Evolutionary conservation across 2,797 vertebrate genomes (phyloP).

Genomic region (Phataginus tetradactyla): DNA sequence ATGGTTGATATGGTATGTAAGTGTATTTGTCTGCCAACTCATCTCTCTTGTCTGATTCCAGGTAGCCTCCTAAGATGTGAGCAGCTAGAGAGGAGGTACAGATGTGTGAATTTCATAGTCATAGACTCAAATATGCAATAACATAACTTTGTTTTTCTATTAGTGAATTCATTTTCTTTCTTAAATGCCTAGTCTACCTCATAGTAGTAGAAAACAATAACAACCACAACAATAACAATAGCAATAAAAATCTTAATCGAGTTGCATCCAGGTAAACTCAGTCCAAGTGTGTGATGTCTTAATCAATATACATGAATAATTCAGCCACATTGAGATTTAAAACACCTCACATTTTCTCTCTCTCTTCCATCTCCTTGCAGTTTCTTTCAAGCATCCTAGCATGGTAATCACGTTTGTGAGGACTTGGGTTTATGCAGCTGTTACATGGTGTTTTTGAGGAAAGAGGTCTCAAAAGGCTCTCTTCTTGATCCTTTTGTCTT

Average conservation of each 20-base stretch:
- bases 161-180: background rate
- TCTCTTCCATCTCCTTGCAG: background rate
- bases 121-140: background rate
- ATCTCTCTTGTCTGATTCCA: background rate
- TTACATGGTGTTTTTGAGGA: background rate
- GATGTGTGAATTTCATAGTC: background rate
- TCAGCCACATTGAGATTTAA: background rate
- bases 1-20: background rate
- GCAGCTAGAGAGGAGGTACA: background rate
- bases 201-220: background rate
- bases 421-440: background rate
- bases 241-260: background rate
- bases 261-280: background rate
- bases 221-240: background rate
- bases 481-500: conserved; percentile 21
- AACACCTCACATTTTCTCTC: background rate
- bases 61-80: background rate
- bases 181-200: background rate
- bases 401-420: background rate
- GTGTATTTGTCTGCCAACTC: background rate
- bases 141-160: background rate
- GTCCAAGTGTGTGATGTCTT: background rate
- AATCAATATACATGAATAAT: background rate
- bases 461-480: background rate
- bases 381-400: conserved; percentile 18